phyloP scores from a whole-genome alignment of 2,888 invertebrate genomes.

The Epinotia bilunana region DNA sequence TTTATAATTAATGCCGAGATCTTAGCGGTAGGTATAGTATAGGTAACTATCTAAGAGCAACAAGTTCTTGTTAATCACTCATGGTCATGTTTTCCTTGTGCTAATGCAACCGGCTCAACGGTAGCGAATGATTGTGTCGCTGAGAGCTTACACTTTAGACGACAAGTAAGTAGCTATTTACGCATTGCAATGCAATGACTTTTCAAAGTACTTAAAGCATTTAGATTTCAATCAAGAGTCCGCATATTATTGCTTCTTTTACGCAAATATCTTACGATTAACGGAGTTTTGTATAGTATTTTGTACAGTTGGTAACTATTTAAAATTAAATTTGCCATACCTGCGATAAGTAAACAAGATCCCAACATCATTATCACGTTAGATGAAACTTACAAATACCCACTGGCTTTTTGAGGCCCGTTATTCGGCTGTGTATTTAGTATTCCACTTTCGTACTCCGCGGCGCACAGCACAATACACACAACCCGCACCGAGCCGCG shows the following conservation, averaged over 20 bases:
- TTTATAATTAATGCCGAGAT: constrained; percentile 3
- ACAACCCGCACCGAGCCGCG: constrained; percentile 56
- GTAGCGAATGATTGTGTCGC: constrained; percentile 5
- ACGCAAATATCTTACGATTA: background rate
- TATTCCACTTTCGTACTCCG: constrained; percentile 45
- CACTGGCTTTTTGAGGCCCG: constrained; percentile 39
- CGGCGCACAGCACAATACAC: constrained; percentile 53
- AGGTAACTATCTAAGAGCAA: constrained; percentile 6
- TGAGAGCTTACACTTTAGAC: background rate
- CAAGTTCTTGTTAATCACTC: constrained; percentile 25
- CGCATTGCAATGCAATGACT: background rate
- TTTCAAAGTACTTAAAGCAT: constrained; percentile 10
- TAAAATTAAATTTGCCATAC: constrained; percentile 12
- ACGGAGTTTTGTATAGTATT: background rate
- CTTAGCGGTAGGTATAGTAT: background rate
- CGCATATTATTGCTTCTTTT: no score
- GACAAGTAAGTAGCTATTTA: background rate
- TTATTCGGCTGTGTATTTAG: constrained; percentile 44
- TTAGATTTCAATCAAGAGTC: constrained; percentile 5
- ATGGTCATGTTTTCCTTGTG: constrained; percentile 35
- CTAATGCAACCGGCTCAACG: constrained; percentile 16
- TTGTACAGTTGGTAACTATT: background rate
- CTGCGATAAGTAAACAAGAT: constrained; percentile 35
- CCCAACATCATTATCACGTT: constrained; percentile 35
- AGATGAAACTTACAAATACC: constrained; percentile 27